Evolutionary conservation across 64 coral and sea anemone species (phyloP), one percentile per base, ranked within the genome.

Genomic region (Stichodactyla helianthus): DNA sequence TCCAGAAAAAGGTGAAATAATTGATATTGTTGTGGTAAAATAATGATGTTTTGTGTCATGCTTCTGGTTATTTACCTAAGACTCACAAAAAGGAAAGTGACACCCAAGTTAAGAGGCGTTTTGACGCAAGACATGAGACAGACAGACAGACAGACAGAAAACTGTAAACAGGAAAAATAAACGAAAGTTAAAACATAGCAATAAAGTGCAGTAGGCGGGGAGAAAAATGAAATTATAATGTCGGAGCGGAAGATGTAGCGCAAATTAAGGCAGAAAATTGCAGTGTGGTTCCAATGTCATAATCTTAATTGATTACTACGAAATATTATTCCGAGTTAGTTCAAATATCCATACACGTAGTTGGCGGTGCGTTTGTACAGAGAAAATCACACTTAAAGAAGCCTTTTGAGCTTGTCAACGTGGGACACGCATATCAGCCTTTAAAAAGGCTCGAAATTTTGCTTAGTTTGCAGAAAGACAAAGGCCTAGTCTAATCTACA

Each of bases 401-500:
- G 25, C 68, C 7, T 74, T 74, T 74, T 31, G 68, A 74, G 68
- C 7, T 23, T 74, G 68, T 74, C 68, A 74, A 23, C 25, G 22
- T 27, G 10, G 4, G 25, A 31, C 26, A 19, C 11, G 63, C 25
- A 74, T 74, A 74, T 74, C 68, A 74, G 68, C 68, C 27, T 74
- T 27, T 44, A 44, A 74, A 74, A 27, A 68, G 11, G 25, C n/a
- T 74, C 22, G 7, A 19, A 74, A 74, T 27, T 74, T 31, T 74
- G 68, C 68, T 74, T 74, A 74, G 25, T 74, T 74, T 31, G 68
- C 68, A 74, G n/a, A 26, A 74, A 74, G 68, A 74, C 68, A 74
- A 74, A 74, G 17, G 25, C 26, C 68, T 6, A 68, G 63, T 23
- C 68, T 11, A 28, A 74, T 74, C 68, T 74, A 23, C 2, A 7